Conservation (phyloP, 2,888 invertebrate species). For the Ametastegia equiseti region DNA sequence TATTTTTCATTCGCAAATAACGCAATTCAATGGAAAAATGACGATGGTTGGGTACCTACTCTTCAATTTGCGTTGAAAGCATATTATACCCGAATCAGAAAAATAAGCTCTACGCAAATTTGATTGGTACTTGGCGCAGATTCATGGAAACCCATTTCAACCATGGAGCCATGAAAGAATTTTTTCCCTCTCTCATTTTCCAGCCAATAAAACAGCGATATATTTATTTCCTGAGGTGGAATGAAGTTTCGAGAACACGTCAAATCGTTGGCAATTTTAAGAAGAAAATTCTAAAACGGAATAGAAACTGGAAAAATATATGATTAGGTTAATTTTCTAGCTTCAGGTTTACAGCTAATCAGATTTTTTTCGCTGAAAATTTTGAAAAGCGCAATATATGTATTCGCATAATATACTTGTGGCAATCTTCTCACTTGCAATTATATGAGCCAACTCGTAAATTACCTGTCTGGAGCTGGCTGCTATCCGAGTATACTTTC, state of each 20-base stretch:
- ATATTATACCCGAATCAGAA: neutral
- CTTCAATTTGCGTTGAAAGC: neutral
- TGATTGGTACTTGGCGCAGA: neutral
- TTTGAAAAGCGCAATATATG: neutral
- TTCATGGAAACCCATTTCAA: neutral
- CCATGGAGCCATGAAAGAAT: neutral
- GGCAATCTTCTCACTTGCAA: neutral
- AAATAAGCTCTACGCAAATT: neutral
- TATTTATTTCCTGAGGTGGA: neutral
- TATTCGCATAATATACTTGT: neutral
- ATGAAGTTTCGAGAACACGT: neutral
- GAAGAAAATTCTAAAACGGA: neutral
- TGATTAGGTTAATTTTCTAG: neutral
- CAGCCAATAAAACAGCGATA: neutral
- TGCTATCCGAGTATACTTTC: neutral
- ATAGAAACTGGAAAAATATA: neutral
- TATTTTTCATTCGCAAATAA: neutral
- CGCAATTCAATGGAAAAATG: neutral
- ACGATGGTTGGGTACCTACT: neutral
- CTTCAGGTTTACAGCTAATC: neutral
- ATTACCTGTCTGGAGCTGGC: neutral
- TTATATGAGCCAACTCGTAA: slow-evolving; percentile 3
- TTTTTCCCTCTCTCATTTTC: neutral
- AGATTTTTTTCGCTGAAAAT: neutral
- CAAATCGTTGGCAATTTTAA: neutral